Evolutionary conservation across 2,113 vertebrate genomes (phyloP), one percentile per base, ranked within the genome.

Genomic region (Mormoops blainvillei): DNA sequence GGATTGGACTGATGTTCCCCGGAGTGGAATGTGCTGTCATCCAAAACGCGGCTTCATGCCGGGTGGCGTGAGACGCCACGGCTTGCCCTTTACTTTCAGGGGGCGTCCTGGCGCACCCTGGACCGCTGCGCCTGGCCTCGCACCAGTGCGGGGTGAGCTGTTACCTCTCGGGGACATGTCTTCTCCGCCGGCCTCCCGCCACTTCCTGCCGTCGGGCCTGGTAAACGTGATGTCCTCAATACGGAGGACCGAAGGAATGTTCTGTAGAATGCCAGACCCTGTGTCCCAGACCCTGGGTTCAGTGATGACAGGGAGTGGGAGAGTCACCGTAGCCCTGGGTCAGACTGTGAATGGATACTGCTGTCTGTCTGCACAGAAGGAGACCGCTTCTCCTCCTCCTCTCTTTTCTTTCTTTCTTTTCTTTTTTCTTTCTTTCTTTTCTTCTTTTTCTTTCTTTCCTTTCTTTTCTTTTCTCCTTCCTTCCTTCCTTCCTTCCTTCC

Each of bases 161-260:
- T 9, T 1, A 0, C 3, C 26, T 85, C 18, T 31, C 45, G 11
- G 45, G 38, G 16, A 7, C 2, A 2, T 0, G 0, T 2, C 0
- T 2, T 10, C 31, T 52, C 41, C 16, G 61, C 5, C 24, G 33
- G 0, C 24, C 13, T 54, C 77, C 26, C 0, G 5, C n/a, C 36
- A 12, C 48, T 2, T 2, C 48, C 48, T 13, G 48, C 48, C 36
- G 0, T 14, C 50, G 7, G 86, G 43, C 7, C 63, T 14, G 33
- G 3, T 26, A 11, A 26, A 11, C 20, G 2, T 0, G 58, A 2
- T 2, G 43, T 16, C 26, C 20, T 9, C 16, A 0, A 0, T 0
- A 1, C 4, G 0, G 77, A 84, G 24, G 70, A 52, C 26, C 3
- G 7, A 7, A 1, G 9, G 0, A 3, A 14, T 0, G 24, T 16